Conservation (phyloP, 2,888 invertebrate genomes). For the Galeruca laticollis region DNA sequence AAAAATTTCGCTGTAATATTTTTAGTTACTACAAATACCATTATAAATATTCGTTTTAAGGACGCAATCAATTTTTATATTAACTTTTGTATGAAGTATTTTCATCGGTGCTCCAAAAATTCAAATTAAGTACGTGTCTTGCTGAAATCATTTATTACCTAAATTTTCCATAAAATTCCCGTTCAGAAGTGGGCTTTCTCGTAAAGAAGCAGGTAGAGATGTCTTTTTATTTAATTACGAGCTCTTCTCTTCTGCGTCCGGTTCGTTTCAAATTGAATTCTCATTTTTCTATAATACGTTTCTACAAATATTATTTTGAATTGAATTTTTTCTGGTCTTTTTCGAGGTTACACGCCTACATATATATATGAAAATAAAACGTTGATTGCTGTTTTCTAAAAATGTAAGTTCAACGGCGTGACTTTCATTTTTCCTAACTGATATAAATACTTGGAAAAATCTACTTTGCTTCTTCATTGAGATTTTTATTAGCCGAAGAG, state of each 20-base stretch:
- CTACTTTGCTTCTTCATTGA: too few relatives aligned
- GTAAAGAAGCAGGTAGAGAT: conserved; percentile 16
- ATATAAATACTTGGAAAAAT: too few relatives aligned
- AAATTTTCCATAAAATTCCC: conserved; percentile 4
- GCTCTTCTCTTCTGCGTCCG: conserved; percentile 5
- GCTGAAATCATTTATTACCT: conserved; percentile 7
- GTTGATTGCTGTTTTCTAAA: too few relatives aligned
- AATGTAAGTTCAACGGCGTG: too few relatives aligned
- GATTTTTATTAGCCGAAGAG: too few relatives aligned
- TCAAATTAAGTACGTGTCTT: neutral
- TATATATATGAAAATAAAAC: too few relatives aligned
- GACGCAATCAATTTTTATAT: neutral
- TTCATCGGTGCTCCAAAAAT: neutral
- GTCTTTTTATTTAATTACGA: conserved; percentile 27
- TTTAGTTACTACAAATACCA: too few relatives aligned
- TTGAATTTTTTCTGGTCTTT: conserved; percentile 20
- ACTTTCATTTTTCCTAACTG: too few relatives aligned
- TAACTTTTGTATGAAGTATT: neutral
- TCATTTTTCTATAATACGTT: conserved; percentile 17
- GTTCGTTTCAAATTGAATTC: conserved; percentile 25
- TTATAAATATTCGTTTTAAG: too few relatives aligned
- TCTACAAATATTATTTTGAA: conserved; percentile 27
- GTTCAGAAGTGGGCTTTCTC: conserved; percentile 1
- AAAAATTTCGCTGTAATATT: neutral
- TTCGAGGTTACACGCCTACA: neutral